A percentile compares a stretch with the other conserved stretches of the same genome.
These are phyloP conservation scores for Chouioia cunea DNA, from an alignment of 2,888 invertebrate genomes.

Conservation along the genomic window DNA sequence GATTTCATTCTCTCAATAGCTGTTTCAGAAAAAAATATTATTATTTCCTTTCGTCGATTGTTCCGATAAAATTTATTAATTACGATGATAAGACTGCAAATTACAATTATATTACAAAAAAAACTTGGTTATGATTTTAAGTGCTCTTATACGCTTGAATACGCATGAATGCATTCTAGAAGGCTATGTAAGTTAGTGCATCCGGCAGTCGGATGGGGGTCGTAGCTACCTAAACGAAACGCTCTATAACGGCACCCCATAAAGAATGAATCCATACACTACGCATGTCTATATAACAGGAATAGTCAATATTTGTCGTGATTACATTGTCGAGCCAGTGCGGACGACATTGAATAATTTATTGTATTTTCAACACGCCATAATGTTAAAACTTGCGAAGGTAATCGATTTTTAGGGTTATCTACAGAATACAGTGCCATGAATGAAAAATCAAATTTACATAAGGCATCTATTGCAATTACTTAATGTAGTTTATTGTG, in stretches of 20 bases:
- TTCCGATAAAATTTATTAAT: too few relatives aligned
- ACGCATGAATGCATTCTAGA: conserved; percentile 1
- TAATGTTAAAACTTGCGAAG: conserved; percentile 29
- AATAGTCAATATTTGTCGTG: conserved; percentile 63
- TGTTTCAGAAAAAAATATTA: too few relatives aligned
- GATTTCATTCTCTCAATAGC: too few relatives aligned
- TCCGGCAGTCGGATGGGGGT: conserved; percentile 20
- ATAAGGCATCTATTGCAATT: conserved; percentile 11
- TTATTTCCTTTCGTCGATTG: too few relatives aligned
- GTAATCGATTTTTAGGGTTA: conserved; percentile 30
- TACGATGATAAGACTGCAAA: too few relatives aligned
- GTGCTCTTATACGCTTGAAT: conserved; percentile 41
- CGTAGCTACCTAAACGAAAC: conserved; percentile 28
- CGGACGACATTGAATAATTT: conserved; percentile 56
- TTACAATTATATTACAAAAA: too few relatives aligned
- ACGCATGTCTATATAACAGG: conserved; percentile 51
- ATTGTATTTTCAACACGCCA: conserved; percentile 39
- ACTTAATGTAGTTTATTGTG: conserved; percentile 9
- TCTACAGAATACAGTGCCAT: background rate
- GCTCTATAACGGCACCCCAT: conserved; percentile 46
- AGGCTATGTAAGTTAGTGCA: conserved; percentile 4
- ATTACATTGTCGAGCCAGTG: conserved; percentile 52
- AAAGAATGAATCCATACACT: conserved; percentile 63
- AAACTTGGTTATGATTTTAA: conserved; percentile 16
- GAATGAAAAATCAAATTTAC: background rate